phyloP scores from a whole-genome alignment of 2,113 vertebrate genomes.

The Solea senegalensis region DNA sequence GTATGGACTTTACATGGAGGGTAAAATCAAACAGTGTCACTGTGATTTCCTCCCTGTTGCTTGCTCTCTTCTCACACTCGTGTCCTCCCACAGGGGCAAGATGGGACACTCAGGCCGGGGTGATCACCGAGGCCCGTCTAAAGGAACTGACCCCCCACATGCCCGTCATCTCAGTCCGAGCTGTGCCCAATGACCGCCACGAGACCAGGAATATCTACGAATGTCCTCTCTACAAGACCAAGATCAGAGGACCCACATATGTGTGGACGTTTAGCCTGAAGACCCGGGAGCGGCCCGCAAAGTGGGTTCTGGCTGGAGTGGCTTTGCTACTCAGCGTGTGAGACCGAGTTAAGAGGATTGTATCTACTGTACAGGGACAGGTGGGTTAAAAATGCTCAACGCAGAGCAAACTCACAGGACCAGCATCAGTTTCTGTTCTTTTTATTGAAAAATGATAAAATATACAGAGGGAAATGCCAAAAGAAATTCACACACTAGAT shows the following conservation, averaged over 20 bases:
- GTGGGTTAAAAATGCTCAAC: neutral
- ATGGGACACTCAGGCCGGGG: constrained; percentile 81
- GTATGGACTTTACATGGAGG: constrained; percentile 81
- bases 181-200: constrained; percentile 78
- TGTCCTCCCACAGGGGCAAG: constrained; percentile 72
- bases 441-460: constrained; percentile 80
- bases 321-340: constrained; percentile 81
- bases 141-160: constrained; percentile 77
- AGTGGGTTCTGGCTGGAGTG: constrained; percentile 82
- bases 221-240: constrained; percentile 82
- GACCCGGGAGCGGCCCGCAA: constrained; percentile 79
- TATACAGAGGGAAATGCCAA: constrained; percentile 68
- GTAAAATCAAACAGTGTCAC: constrained; percentile 41
- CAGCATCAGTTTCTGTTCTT: constrained; percentile 34
- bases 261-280: constrained; percentile 80
- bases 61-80: neutral
- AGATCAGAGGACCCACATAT: constrained; percentile 79
- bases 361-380: neutral
- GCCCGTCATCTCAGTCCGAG: constrained; percentile 80
- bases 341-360: constrained; percentile 14
- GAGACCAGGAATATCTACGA: constrained; percentile 84
- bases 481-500: constrained; percentile 68
- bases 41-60: neutral
- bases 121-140: constrained; percentile 76
- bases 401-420: constrained; percentile 8